A percentile compares a stretch with the other conserved stretches of the same genome.
Conservation (phyloP, 2,113 vertebrate genomes). For the Pelusios castaneus region DNA sequence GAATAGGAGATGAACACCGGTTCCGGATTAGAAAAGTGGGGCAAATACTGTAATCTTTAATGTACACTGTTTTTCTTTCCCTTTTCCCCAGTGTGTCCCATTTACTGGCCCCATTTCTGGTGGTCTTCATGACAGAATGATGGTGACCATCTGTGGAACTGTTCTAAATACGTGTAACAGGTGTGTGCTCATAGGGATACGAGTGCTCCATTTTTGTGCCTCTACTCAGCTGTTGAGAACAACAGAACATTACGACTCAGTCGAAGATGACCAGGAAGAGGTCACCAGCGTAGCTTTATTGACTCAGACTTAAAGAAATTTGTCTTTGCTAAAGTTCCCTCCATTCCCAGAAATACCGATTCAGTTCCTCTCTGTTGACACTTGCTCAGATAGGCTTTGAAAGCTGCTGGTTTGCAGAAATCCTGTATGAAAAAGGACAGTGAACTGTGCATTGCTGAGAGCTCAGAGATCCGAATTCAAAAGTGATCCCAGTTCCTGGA, state of each 20-base stretch:
- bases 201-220: not conserved
- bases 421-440: too few species aligned
- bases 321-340: not conserved
- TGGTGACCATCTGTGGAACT: slow-evolving; percentile 73
- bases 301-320: not conserved
- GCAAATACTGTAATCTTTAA: not conserved
- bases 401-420: too few species aligned
- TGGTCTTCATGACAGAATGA: slow-evolving; percentile 78
- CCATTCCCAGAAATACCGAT: not conserved
- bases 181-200: not conserved
- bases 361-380: not conserved
- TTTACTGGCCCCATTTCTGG: slow-evolving; percentile 79
- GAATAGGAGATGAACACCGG: not conserved
- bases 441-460: too few species aligned
- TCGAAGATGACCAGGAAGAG: not conserved
- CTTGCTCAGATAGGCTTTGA: not conserved
- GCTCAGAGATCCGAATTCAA: too few species aligned
- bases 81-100: slow-evolving; percentile 53
- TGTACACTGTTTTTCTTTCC: not conserved
- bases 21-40: not conserved
- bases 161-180: slow-evolving; percentile 62
- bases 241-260: not conserved
- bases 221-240: not conserved
- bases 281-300: not conserved
- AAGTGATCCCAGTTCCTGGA: too few species aligned